Percentiles rank a stretch among this genome's conserved stretches.
phyloP scores from a whole-genome alignment of 2,888 invertebrate genomes.

The Timema cristinae region DNA sequence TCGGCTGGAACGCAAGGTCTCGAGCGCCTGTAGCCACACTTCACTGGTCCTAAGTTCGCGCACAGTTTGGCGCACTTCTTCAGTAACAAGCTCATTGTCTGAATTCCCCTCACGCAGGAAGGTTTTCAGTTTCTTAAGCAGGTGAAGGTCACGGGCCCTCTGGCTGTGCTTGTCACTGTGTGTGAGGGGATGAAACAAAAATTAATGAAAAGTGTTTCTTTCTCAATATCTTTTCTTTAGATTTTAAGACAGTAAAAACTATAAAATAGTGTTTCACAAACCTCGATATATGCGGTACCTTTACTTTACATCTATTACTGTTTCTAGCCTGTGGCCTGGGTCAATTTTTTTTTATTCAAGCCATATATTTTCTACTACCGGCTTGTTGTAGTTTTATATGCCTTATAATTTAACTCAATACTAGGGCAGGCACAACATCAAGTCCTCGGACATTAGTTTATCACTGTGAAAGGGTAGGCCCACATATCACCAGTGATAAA shows the following conservation, averaged over 20 bases:
- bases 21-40: constrained; percentile 65
- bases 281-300: too few species aligned
- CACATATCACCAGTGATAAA: too few species aligned
- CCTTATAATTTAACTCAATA: too few species aligned
- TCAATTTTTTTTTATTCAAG: too few species aligned
- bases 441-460: too few species aligned
- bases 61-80: constrained; percentile 55
- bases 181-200: constrained; percentile 15
- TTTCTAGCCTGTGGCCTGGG: too few species aligned
- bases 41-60: constrained; percentile 66
- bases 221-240: too few species aligned
- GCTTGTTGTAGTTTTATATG: too few species aligned
- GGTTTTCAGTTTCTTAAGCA: constrained; percentile 70
- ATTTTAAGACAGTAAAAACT: not conserved
- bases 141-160: constrained; percentile 81
- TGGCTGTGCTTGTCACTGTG: constrained; percentile 78
- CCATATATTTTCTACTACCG: too few species aligned
- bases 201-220: not conserved
- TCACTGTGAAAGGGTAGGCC: too few species aligned
- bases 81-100: constrained; percentile 49
- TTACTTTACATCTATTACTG: too few species aligned
- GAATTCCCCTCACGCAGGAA: constrained; percentile 57
- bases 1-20: constrained; percentile 63
- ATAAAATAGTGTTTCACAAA: not conserved
- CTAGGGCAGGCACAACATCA: too few species aligned